A percentile compares a stretch with the other conserved stretches of the same genome.
Evolutionary conservation across 2,113 vertebrate species (phyloP).

Genomic region (Forbesichthys agassizii): DNA sequence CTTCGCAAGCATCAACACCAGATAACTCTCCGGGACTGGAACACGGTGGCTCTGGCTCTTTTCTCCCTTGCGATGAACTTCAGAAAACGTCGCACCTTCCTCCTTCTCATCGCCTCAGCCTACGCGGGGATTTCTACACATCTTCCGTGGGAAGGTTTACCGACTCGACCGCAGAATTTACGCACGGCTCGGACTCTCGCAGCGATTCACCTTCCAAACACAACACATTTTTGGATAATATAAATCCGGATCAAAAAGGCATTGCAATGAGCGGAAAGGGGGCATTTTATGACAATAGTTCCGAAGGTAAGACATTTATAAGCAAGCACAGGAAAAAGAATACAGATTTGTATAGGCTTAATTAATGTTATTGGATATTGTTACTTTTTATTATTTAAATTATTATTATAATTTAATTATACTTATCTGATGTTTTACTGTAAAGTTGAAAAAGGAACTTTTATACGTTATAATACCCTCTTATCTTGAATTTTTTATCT

Average conservation of each 20-base stretch:
- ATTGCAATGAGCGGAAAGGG: conserved; percentile 68
- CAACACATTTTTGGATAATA: conserved; percentile 76
- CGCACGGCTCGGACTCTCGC: conserved; percentile 68
- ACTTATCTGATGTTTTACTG: neutral
- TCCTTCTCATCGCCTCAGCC: conserved; percentile 68
- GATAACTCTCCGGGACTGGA: conserved; percentile 69
- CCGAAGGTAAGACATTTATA: conserved; percentile 62
- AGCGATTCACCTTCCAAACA: conserved; percentile 76
- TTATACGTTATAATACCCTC: too few species aligned
- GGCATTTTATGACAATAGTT: conserved; percentile 74
- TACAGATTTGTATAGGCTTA: neutral
- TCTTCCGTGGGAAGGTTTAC: conserved; percentile 65
- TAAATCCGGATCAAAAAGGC: conserved; percentile 69
- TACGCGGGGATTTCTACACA: conserved; percentile 72
- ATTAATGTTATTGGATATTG: neutral
- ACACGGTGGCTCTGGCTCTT: conserved; percentile 64
- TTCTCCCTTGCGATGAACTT: conserved; percentile 68
- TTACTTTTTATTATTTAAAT: neutral
- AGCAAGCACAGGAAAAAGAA: neutral
- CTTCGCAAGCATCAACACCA: conserved; percentile 70
- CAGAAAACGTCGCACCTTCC: conserved; percentile 71
- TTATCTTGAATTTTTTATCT: too few species aligned
- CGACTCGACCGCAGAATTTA: conserved; percentile 67
- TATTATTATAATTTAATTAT: neutral
- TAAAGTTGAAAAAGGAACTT: too few species aligned